A percentile compares a stretch with the other conserved stretches of the same genome.
These are phyloP conservation scores for Chrysaora quinquecirrha DNA, from an alignment of 30 jellyfish, hydroid and myxozoan genomes.

Conservation along the genomic window DNA sequence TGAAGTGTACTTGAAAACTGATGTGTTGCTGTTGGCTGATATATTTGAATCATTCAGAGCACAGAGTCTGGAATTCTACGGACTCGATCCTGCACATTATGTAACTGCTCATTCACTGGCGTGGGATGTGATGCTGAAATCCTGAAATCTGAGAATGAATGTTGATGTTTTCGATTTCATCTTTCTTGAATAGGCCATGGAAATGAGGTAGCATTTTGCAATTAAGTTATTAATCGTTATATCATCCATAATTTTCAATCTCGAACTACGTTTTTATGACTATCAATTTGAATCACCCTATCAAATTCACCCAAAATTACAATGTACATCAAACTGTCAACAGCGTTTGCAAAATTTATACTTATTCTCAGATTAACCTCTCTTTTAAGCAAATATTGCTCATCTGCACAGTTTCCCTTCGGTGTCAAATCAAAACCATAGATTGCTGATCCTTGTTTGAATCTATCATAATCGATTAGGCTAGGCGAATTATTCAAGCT, in stretches of 20 bases:
- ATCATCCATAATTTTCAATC: slow-evolving; percentile 29
- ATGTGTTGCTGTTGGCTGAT: no score
- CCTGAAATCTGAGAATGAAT: no score
- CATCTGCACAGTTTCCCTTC: slow-evolving; percentile 37
- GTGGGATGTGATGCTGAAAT: no score
- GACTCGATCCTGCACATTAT: no score
- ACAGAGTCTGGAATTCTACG: no score
- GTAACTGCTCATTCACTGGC: no score
- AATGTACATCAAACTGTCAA: background rate
- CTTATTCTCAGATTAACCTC: background rate
- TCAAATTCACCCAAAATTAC: slow-evolving; percentile 18
- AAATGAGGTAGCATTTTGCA: background rate
- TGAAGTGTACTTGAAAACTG: no score
- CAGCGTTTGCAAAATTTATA: background rate
- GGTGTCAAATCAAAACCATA: slow-evolving; percentile 35
- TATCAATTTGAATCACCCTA: slow-evolving; percentile 1
- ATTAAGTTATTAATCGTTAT: background rate
- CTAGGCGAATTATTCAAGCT: background rate
- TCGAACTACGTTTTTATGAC: background rate
- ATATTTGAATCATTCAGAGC: no score
- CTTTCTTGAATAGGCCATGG: background rate
- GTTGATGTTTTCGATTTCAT: background rate
- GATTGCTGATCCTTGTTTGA: slow-evolving; percentile 25
- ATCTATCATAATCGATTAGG: background rate
- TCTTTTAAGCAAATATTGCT: slow-evolving; percentile 5